Base-by-base conservation (phyloP, 2,113 vertebrate genomes). In the Perca flavescens region DNA sequence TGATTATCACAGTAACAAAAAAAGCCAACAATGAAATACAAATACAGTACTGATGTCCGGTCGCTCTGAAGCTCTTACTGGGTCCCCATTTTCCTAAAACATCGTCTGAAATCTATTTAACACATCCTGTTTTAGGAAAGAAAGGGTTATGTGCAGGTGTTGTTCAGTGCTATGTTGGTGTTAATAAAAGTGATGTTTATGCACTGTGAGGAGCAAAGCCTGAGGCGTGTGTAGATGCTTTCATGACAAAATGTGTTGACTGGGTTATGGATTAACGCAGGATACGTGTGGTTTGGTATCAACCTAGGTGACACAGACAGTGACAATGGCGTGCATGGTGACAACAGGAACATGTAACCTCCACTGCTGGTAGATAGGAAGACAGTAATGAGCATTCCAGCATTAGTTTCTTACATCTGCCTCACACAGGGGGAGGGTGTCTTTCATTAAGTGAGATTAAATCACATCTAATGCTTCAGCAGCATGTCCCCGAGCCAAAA, bases 391-490 rank as follows among this genome's bases (percentile, higher is more conserved):
- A 88, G 87, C 89, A 69, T 76, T 74, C 57, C 80, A 68, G 80
- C 89, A 68, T 92, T 91, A 87, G 79, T 78, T 88, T 91, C 62
- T 73, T 79, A 67, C 65, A 80, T 76, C 74, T 57, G 83, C 72
- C 67, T 74, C 74, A 82, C 50, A 53, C 34, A 15, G 13, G 21
- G 66, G 80, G 70, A 50, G 62, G 74, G 72, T 1, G 73, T 22
- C 78, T 88, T 91, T 92, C 91, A 94, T 95, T 94, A 94, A 93
- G 71, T 91, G 83, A 78, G 83, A 95, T 95, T 93, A 94, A 93
- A 95, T 95, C 94, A 94, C 80, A 66, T 88, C 80, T 82, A 82
- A 89, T 74, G 78, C 82, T 79, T 85, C 79, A 89, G 82, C 78
- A 91, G 74, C 67, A 86, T 83, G 56, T 91, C 89, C 82, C 71